These are phyloP conservation scores for Euschistus heros DNA, from an alignment of 1,140 invertebrate species.

Conservation along the genomic window DNA sequence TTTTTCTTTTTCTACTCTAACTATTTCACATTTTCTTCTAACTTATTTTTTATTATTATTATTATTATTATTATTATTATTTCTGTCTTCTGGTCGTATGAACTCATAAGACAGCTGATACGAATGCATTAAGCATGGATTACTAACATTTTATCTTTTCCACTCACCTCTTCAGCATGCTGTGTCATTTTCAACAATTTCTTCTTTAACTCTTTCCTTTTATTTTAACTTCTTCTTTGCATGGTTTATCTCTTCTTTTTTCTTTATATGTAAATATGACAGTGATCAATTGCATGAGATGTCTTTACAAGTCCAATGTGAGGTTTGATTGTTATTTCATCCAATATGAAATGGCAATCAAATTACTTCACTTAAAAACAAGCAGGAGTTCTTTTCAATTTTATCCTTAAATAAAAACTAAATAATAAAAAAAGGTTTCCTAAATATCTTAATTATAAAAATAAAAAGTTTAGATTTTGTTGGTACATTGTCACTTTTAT, in stretches of 20 bases:
- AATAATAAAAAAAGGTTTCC: too few relatives aligned
- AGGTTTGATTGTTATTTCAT: too few relatives aligned
- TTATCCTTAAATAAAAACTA: too few relatives aligned
- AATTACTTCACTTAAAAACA: too few relatives aligned
- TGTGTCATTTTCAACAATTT: background rate
- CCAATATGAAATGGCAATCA: too few relatives aligned
- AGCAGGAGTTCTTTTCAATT: too few relatives aligned
- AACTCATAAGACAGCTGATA: background rate
- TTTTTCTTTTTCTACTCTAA: constrained; percentile 7
- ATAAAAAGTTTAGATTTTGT: too few relatives aligned
- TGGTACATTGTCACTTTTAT: too few relatives aligned
- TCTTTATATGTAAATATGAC: constrained; percentile 6
- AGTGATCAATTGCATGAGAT: background rate
- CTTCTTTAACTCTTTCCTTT: constrained; percentile 11
- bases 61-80: too few relatives aligned
- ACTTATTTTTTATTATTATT: background rate
- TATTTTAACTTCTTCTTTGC: constrained; percentile 13
- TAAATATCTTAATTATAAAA: too few relatives aligned
- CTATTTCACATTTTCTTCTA: constrained; percentile 1
- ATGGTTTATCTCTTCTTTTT: constrained; percentile 5
- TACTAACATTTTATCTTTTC: constrained; percentile 1
- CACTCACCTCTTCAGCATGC: constrained; percentile 6
- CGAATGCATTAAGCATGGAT: background rate
- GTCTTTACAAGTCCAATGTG: background rate
- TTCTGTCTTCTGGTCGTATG: background rate